Evolutionary conservation across 1,140 invertebrate species (phyloP), one percentile per base, ranked within the genome.

Genomic region (Drosophila repletoides): DNA sequence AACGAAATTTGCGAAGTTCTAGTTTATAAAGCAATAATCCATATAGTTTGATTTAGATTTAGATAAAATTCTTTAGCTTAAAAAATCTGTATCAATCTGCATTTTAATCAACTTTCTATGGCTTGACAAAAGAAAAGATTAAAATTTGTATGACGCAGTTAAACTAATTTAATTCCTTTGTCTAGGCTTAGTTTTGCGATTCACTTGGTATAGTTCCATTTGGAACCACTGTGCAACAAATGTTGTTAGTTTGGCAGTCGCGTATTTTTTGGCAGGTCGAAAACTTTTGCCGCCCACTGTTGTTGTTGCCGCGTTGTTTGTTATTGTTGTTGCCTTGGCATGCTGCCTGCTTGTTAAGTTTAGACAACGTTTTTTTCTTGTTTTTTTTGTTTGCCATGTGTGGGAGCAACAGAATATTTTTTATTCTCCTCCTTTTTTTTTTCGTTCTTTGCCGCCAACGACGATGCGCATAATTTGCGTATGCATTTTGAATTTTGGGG

Each of bases 381-480:
- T 9, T 52, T 58, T 5, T 55, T 15, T 9, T 45, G 29, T 34
- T 48, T 65, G 52, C 53, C 79, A 73, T 83, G 79, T 86, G 77
- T 83, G 79, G 71, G 79, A 61, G 71, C 58, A 14, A 24, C 14
- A 28, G 53, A 33, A 56, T 31, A 31, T 5, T 46, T 46, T 63
- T 46, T 64, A n/a, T 2, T 28, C 34, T 38, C 19, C 24, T 4
- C 14, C 10, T 34, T 4, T 34, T 64, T 36, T 24, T 59, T 43
- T 61, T 22, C 34, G 17, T 49, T 34, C 33, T 26, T 40, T 40
- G 46, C 41, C 28, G 34, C 53, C 45, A 46, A 75, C 59, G 56
- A 75, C 74, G 80, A 79, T 84, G 79, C 71, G 80, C 79, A 86
- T 86, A 84, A 79, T 86, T 79, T 79, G 79, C 80, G 74, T 86